Evolutionary conservation across 1,140 invertebrate genomes (phyloP), one percentile per base, ranked within the genome.

Genomic region (Ephestia elutella): DNA sequence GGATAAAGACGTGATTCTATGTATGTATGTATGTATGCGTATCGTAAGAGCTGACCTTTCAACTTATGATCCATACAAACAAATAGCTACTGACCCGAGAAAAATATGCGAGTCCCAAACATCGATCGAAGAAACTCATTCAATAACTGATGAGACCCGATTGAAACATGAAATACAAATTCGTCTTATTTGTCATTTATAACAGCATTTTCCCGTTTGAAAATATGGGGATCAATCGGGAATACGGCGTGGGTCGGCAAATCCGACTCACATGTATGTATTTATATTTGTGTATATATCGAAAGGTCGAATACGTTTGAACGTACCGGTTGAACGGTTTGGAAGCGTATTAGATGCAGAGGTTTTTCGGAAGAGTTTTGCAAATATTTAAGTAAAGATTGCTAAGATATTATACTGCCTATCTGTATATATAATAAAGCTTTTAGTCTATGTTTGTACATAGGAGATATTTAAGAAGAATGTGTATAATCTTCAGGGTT

Each of bases 121-220:
- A 44, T n/a, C 38, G 38, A 15, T 15, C 38, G 38, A 44, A 44
- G 38, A 17, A 44, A 5, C 38, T 44, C 38, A 17, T 44, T 15
- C 38, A 44, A 44, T 44, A 44, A 10, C 38, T 44, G 38, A 44
- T 44, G 38, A 44, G 38, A 44, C 38, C 10, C 38, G 38, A 44
- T 44, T 44, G 38, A 44, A 44, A 44, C 10, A 44, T 44, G 38
- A 44, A 44, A 44, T 44, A 44, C n/a, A 44, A 44, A 44, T 44
- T 44, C n/a, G 38, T 44, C 38, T 44, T 44, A 44, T 44, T 44
- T 44, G 38, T 44, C 38, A 44, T 44, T 44, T 44, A 44, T 44
- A 44, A 44, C 38, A 44, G 15, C 38, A 44, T 44, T 44, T 44
- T 44, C 38, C 38, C 15, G 38, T 15, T 15, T 44, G 38, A 44